Evolutionary conservation across 2,113 vertebrate genomes (phyloP), one percentile per base, ranked within the genome.

Genomic region (Alethe diademata): DNA sequence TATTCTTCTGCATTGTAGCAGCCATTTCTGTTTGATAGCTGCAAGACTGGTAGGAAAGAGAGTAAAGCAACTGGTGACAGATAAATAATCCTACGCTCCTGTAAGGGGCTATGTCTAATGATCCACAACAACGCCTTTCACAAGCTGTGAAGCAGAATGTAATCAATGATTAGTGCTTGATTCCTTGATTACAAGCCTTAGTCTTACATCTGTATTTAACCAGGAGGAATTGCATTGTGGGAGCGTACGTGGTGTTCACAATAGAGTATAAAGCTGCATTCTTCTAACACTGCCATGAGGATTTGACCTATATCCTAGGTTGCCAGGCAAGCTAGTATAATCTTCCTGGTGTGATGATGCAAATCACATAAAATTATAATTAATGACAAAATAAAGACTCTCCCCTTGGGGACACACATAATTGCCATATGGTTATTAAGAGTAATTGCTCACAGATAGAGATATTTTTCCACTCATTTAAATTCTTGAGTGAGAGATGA

Each of bases 161-260:
- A 95, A 91, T 92, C 91, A 71, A 66, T 65, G 78, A 91, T 95
- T 88, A 91, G 93, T 70, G 86, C 86, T 96, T 97, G 92, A 96
- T 96, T 97, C 91, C 87, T 96, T 97, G 92, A 96, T 97, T 97
- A 94, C 84, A 94, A 91, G 90, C 54, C 88, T 94, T 74, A 53
- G 61, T 70, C 76, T 90, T 92, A 86, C 94, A 96, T 96, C 95
- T 95, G 92, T 81, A 88, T 93, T 90, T 94, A 95, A 86, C 72
- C 88, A 80, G 74, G 89, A 93, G 81, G 73, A 96, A 79, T 6
- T 80, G 82, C 93, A 95, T 86, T 86, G 86, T 91, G 89, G 93
- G 54, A 93, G 70, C 2, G 11, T 53, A 82, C 38, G 70, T 36
- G 66, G 58, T 8, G 2, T 60, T 93, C 89, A 96, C 79, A 95